phyloP scores from a whole-genome alignment of 2,797 vertebrate genomes.

The Pipistrellus nathusii region DNA sequence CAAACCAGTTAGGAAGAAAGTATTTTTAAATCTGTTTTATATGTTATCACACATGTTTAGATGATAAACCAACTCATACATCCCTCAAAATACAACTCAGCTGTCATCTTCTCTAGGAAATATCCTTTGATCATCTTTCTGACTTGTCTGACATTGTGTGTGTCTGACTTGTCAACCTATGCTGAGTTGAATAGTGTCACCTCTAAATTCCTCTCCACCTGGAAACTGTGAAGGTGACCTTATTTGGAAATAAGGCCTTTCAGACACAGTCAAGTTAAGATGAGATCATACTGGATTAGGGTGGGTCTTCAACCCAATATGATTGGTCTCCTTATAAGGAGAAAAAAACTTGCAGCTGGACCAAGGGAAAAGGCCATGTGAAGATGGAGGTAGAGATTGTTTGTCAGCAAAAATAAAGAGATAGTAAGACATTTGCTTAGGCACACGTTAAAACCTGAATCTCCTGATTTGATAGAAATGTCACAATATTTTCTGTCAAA shows the following conservation, averaged over 20 bases:
- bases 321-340: not conserved
- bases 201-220: not conserved
- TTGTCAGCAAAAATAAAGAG: not conserved
- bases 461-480: constrained; percentile 15
- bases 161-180: not conserved
- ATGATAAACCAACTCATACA: not conserved
- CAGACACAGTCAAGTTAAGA: constrained; percentile 24
- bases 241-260: constrained; percentile 44
- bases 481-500: not conserved
- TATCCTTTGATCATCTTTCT: not conserved
- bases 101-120: not conserved
- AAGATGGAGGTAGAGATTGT: not conserved
- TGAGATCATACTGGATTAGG: not conserved
- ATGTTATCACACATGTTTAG: not conserved
- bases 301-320: not conserved
- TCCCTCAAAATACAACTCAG: not conserved
- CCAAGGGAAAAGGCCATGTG: not conserved
- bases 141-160: not conserved
- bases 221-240: not conserved
- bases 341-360: not conserved
- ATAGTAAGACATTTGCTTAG: constrained; percentile 35
- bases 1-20: not conserved
- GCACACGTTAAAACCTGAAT: not conserved
- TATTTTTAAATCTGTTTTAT: not conserved
- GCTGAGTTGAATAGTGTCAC: not conserved